These are phyloP conservation scores for Chironomus riparius DNA, from an alignment of 2,888 invertebrate species.

Conservation along the genomic window DNA sequence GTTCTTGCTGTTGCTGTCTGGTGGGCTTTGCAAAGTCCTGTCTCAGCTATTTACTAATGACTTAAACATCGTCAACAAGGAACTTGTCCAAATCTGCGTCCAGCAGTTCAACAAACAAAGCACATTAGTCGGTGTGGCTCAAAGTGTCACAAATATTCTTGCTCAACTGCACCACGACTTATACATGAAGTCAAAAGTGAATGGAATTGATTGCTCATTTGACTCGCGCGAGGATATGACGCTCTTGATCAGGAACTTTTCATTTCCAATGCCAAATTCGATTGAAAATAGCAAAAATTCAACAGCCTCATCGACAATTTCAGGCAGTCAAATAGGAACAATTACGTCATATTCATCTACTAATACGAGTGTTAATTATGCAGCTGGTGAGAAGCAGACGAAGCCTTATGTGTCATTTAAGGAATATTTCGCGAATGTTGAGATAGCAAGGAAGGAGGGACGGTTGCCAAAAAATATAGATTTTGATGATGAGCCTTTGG, in stretches of 20 bases:
- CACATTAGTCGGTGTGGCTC: conserved; percentile 71
- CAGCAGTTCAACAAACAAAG: conserved; percentile 74
- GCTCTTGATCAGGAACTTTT: conserved; percentile 75
- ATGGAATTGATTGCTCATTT: conserved; percentile 39
- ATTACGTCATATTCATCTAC: conserved; percentile 36
- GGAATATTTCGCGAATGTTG: conserved; percentile 65
- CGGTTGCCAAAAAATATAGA: conserved; percentile 55
- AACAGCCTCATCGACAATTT: conserved; percentile 30
- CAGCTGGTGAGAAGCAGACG: conserved; percentile 56
- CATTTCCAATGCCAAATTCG: conserved; percentile 62
- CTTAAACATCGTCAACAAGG: conserved; percentile 70
- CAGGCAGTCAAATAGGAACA: conserved; percentile 29
- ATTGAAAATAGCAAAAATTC: conserved; percentile 33
- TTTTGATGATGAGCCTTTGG: conserved; percentile 34
- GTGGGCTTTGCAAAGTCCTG: conserved; percentile 73
- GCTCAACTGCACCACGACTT: conserved; percentile 74
- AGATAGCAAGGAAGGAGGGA: conserved; percentile 55
- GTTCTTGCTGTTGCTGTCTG: conserved; percentile 77
- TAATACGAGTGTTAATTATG: conserved; percentile 40
- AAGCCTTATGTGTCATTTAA: conserved; percentile 78
- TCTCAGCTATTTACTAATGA: conserved; percentile 65
- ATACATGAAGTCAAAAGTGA: conserved; percentile 44
- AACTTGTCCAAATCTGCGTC: conserved; percentile 67
- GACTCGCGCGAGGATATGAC: conserved; percentile 75
- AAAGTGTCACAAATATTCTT: conserved; percentile 75